Percentiles rank a stretch among this genome's conserved stretches.
Evolutionary conservation across 2,113 vertebrate genomes (phyloP).

Genomic region (Nycticorax nycticorax): DNA sequence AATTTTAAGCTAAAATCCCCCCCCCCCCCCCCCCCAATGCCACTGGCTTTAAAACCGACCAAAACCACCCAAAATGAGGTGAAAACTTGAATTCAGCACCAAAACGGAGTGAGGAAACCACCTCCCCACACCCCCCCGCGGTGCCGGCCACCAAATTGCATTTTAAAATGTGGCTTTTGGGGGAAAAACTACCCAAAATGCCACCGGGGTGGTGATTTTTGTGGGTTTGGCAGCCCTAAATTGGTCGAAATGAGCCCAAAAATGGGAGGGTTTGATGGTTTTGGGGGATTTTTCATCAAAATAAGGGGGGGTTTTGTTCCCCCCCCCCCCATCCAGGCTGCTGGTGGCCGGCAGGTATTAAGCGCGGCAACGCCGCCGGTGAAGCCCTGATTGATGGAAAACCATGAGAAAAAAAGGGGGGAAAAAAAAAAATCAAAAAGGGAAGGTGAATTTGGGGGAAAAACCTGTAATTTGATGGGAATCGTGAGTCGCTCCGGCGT

Average conservation of each 20-base stretch:
- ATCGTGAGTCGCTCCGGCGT: rapidly evolving
- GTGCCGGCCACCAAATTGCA: not conserved
- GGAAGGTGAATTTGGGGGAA: not conserved
- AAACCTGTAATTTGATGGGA: not conserved
- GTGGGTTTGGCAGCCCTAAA: not conserved
- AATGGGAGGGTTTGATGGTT: not conserved
- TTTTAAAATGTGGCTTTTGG: not conserved
- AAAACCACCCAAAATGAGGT: not conserved
- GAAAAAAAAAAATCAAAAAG: not conserved
- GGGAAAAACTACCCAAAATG: not conserved
- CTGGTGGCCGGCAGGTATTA: not conserved
- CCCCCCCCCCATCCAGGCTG: not conserved
- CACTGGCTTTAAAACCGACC: not conserved
- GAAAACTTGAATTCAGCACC: not conserved
- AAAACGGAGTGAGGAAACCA: not conserved
- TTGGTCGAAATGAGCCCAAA: not conserved
- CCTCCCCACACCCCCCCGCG: rapidly evolving
- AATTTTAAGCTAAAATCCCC: not conserved
- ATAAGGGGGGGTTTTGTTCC: not conserved
- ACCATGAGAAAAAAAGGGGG: not conserved
- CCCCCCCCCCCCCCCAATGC: not conserved
- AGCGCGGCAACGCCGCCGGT: not conserved
- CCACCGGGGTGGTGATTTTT: not conserved
- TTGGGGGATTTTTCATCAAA: not conserved
- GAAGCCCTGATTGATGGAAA: not conserved